A percentile compares a stretch with the other conserved stretches of the same genome.
Conservation (phyloP, 2,113 vertebrate species). For the Mesitornis unicolor region DNA sequence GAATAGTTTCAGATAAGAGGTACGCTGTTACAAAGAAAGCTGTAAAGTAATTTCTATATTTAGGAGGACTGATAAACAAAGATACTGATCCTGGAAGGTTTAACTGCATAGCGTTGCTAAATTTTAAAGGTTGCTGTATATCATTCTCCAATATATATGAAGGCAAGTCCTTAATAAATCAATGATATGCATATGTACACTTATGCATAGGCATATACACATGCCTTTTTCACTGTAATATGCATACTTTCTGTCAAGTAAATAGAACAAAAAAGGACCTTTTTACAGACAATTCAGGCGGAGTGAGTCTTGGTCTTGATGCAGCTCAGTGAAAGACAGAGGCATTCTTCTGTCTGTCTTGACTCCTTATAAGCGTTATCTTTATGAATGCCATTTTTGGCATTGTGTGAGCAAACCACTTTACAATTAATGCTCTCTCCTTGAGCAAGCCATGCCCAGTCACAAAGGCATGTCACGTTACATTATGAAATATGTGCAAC, state of each 20-base stretch:
- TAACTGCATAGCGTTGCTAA: background rate
- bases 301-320: background rate
- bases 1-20: background rate
- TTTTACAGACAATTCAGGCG: background rate
- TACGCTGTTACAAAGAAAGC: background rate
- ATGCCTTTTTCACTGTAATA: background rate
- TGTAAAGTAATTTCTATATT: background rate
- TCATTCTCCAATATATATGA: background rate
- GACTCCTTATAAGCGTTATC: background rate
- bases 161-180: background rate
- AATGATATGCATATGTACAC: background rate
- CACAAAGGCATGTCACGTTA: background rate
- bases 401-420: background rate
- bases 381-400: background rate
- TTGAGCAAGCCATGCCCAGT: background rate
- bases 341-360: background rate
- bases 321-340: background rate
- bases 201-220: background rate
- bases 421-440: background rate
- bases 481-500: background rate
- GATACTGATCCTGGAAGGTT: background rate
- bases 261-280: background rate
- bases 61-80: background rate
- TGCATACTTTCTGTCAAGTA: background rate
- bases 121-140: background rate